These are phyloP conservation scores for Dasysyrphus albostriatus DNA, from an alignment of 2,888 invertebrate species.

Conservation along the genomic window DNA sequence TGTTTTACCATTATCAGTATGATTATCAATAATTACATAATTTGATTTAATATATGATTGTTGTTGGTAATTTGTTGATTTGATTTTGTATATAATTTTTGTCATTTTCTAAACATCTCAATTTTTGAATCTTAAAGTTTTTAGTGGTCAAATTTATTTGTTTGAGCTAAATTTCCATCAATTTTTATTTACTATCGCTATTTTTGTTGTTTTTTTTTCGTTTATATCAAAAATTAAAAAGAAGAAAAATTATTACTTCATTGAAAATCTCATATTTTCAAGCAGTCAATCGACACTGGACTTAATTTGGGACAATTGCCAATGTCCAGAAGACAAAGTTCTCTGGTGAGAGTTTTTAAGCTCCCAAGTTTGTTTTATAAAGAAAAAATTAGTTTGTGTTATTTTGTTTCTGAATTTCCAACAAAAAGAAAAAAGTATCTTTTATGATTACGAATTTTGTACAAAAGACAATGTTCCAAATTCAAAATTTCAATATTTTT, in stretches of 20 bases:
- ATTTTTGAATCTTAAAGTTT: not conserved
- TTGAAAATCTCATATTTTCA: slow-evolving; percentile 76
- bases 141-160: slow-evolving; percentile 5
- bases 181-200: slow-evolving; percentile 14
- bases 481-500: slow-evolving; percentile 48
- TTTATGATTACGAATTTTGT: slow-evolving; percentile 27
- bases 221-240: slow-evolving; percentile 1
- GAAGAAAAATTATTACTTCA: slow-evolving; percentile 41
- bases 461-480: slow-evolving; percentile 44
- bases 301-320: slow-evolving; percentile 82
- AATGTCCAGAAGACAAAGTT: slow-evolving; percentile 80
- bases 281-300: slow-evolving; percentile 82
- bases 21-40: slow-evolving; percentile 49
- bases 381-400: slow-evolving; percentile 36
- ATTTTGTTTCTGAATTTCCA: slow-evolving; percentile 47
- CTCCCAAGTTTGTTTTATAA: slow-evolving; percentile 48
- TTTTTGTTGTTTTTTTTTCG: not conserved
- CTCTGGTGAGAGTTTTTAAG: slow-evolving; percentile 79
- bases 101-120: slow-evolving; percentile 15
- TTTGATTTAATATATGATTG: slow-evolving; percentile 32
- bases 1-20: slow-evolving; percentile 80
- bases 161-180: slow-evolving; percentile 40
- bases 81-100: slow-evolving; percentile 7
- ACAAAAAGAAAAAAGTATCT: not conserved
- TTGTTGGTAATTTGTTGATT: slow-evolving; percentile 11